Evolutionary conservation across 2,113 vertebrate species (phyloP).

Genomic region (Ptychochromis oligacanthus): DNA sequence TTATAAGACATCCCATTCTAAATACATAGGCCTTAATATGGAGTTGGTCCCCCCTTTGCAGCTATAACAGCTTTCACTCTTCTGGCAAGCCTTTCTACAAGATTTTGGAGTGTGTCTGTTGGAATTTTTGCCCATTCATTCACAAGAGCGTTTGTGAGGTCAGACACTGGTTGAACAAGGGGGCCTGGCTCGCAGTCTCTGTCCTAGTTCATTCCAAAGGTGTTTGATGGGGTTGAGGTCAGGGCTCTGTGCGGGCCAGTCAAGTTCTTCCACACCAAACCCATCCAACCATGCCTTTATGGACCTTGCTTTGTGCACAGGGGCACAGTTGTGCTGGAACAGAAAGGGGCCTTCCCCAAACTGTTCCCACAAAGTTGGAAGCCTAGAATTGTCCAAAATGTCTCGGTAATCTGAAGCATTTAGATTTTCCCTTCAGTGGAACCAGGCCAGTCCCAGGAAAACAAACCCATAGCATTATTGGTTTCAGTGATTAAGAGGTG

Average conservation of each 20-base stretch:
- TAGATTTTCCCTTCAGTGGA: background rate
- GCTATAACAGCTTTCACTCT: accelerated
- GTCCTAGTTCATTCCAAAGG: background rate
- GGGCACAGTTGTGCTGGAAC: background rate
- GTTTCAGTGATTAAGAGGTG: background rate
- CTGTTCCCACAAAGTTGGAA: background rate
- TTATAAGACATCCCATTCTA: background rate
- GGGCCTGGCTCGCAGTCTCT: background rate
- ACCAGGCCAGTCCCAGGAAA: background rate
- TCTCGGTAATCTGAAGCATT: accelerated
- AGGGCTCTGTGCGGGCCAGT: background rate
- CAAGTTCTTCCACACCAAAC: background rate
- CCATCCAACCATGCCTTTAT: background rate
- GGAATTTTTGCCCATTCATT: background rate
- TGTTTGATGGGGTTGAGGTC: background rate
- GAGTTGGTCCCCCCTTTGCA: background rate
- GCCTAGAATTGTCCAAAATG: background rate
- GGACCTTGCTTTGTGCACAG: background rate
- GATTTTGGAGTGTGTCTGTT: background rate
- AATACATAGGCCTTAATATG: background rate
- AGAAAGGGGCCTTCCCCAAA: background rate
- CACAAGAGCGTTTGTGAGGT: background rate
- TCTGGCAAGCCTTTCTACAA: background rate
- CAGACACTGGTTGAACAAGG: background rate
- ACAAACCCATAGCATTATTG: background rate